Evolutionary conservation across 1,140 invertebrate genomes (phyloP).

Genomic region (Chrysomallon squamiferum): DNA sequence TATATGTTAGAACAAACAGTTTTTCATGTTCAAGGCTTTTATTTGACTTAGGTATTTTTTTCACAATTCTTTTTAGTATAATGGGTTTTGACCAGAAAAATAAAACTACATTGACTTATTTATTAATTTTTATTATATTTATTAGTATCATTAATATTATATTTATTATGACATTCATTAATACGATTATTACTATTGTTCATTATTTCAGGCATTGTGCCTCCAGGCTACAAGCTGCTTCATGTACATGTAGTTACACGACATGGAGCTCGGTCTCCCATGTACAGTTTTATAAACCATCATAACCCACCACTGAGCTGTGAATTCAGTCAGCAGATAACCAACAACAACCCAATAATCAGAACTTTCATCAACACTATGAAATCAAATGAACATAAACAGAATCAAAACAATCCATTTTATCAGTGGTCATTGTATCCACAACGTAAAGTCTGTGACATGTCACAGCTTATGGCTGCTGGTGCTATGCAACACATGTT

Average conservation of each 20-base stretch:
- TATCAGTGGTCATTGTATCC: conserved; percentile 67
- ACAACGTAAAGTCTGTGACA: conserved; percentile 67
- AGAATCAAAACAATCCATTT: background rate
- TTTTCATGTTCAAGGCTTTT: too few relatives aligned
- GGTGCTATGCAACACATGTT: conserved; percentile 78
- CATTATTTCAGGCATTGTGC: background rate
- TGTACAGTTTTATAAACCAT: background rate
- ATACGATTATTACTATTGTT: too few relatives aligned
- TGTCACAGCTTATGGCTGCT: conserved; percentile 76
- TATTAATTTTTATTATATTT: too few relatives aligned
- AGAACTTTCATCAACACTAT: background rate
- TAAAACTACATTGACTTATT: too few relatives aligned
- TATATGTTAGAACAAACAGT: too few relatives aligned
- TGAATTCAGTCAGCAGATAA: background rate
- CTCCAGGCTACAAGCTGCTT: background rate
- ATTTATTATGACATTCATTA: too few relatives aligned
- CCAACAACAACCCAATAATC: background rate
- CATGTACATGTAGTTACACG: background rate
- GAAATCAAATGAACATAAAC: background rate
- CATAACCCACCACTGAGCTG: background rate
- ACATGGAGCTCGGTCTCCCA: background rate
- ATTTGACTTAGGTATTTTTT: too few relatives aligned
- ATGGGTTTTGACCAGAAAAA: too few relatives aligned
- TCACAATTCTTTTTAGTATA: too few relatives aligned
- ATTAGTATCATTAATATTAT: too few relatives aligned